A percentile compares a stretch with the other conserved stretches of the same genome.
Evolutionary conservation across 23 tunicate species (phyloP).

Genomic region (Clavelina lepadiformis): DNA sequence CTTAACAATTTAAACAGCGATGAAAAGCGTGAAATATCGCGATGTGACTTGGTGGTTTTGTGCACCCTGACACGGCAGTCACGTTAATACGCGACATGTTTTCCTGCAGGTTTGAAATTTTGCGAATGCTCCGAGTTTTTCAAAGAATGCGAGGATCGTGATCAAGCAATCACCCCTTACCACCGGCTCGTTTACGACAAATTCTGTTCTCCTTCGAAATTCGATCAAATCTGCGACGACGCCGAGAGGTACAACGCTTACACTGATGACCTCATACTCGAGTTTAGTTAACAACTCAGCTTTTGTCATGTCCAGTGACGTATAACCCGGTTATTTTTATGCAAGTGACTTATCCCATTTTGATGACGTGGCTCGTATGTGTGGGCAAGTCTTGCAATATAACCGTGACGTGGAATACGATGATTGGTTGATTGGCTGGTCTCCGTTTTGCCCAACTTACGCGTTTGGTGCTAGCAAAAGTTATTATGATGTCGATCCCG

Average conservation of each 20-base stretch:
- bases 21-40: too few species aligned
- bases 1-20: too few species aligned
- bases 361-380: background rate
- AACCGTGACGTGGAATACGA: slow-evolving; percentile 13
- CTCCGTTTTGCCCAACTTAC: slow-evolving; percentile 13
- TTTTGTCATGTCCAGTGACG: background rate
- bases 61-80: too few species aligned
- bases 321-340: background rate
- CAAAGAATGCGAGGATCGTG: background rate
- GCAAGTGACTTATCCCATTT: background rate
- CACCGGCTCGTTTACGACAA: slow-evolving; percentile 6
- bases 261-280: background rate
- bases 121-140: slow-evolving; percentile 3
- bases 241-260: background rate
- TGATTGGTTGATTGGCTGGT: slow-evolving; percentile 20
- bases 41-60: too few species aligned
- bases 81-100: background rate
- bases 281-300: background rate
- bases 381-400: slow-evolving; percentile 5
- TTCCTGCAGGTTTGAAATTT: slow-evolving; percentile 5
- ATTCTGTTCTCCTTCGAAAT: slow-evolving; percentile 1
- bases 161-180: background rate
- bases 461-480: slow-evolving; percentile 8
- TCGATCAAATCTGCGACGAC: background rate
- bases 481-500: background rate